Evolutionary conservation across 1,140 invertebrate species (phyloP).

Genomic region (Alviniconcha marisindica): DNA sequence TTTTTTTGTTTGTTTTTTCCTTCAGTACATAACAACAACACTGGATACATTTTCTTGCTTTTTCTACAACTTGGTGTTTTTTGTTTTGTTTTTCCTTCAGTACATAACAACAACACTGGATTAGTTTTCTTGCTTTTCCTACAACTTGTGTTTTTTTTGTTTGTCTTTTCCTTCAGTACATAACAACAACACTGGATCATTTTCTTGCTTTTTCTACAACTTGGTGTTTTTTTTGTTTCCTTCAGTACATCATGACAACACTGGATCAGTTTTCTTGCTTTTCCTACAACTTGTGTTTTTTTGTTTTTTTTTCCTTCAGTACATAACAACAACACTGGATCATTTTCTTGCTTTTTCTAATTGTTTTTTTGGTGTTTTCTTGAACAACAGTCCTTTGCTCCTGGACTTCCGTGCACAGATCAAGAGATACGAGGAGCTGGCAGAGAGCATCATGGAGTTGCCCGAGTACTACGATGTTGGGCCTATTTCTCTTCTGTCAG

Average conservation of each 20-base stretch:
- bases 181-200: too few relatives aligned
- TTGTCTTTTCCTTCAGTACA: too few relatives aligned
- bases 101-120: conserved; percentile 86
- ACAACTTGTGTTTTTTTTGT: conserved; percentile 75
- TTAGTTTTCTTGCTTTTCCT: conserved; percentile 87
- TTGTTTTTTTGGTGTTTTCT: too few relatives aligned
- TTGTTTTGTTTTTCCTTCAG: conserved; percentile 75
- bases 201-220: too few relatives aligned
- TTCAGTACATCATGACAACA: conserved; percentile 84
- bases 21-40: too few relatives aligned
- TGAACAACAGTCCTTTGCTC: conserved; percentile 83
- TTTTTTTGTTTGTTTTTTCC: too few relatives aligned
- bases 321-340: conserved; percentile 85
- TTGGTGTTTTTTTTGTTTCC: conserved; percentile 4
- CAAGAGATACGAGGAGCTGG: conserved; percentile 87
- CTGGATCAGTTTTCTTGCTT: conserved; percentile 87
- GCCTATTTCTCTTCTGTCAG: conserved; percentile 72
- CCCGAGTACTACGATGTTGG: conserved; percentile 79
- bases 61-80: too few relatives aligned
- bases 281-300: conserved; percentile 84
- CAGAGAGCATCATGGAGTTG: conserved; percentile 83
- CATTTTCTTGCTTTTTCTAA: conserved; percentile 86
- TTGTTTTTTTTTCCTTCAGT: conserved; percentile 77
- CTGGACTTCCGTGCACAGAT: conserved; percentile 89
- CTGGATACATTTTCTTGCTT: too few relatives aligned